Evolutionary conservation across 2,888 invertebrate species (phyloP).

Genomic region (Papilio protenor): DNA sequence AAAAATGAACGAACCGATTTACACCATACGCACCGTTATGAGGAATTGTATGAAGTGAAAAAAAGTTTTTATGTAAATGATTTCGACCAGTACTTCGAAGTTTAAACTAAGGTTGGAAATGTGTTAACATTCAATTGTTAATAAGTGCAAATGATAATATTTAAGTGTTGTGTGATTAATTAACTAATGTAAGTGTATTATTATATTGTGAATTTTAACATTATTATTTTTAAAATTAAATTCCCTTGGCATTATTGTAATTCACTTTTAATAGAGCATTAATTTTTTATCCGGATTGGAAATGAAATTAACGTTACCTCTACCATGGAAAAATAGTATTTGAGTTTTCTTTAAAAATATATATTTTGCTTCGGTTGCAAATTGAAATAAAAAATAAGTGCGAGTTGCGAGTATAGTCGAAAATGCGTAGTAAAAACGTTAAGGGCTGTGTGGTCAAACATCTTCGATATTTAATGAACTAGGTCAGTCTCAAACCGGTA

Average conservation of each 20-base stretch:
- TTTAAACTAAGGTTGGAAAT: neutral
- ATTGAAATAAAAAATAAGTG: neutral
- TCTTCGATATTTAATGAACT: slow-evolving; percentile 6
- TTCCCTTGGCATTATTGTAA: neutral
- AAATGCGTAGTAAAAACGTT: neutral
- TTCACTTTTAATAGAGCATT: neutral
- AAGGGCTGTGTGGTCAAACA: neutral
- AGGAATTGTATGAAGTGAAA: neutral
- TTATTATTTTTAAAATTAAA: neutral
- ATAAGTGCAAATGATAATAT: neutral
- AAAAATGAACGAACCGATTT: slow-evolving; percentile 19
- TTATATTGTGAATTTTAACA: neutral
- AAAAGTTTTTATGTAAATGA: slow-evolving; percentile 6
- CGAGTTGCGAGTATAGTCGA: neutral
- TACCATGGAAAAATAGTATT: neutral
- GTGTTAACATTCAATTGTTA: neutral
- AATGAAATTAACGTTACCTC: neutral
- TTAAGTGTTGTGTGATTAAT: neutral
- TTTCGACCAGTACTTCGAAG: neutral
- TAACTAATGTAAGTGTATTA: slow-evolving; percentile 12
- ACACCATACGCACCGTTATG: neutral
- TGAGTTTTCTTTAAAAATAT: neutral
- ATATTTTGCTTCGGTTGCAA: neutral
- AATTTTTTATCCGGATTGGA: neutral
- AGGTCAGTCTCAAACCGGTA: neutral